Conservation (phyloP, 1,140 invertebrate genomes). For the Forficula auricularia region DNA sequence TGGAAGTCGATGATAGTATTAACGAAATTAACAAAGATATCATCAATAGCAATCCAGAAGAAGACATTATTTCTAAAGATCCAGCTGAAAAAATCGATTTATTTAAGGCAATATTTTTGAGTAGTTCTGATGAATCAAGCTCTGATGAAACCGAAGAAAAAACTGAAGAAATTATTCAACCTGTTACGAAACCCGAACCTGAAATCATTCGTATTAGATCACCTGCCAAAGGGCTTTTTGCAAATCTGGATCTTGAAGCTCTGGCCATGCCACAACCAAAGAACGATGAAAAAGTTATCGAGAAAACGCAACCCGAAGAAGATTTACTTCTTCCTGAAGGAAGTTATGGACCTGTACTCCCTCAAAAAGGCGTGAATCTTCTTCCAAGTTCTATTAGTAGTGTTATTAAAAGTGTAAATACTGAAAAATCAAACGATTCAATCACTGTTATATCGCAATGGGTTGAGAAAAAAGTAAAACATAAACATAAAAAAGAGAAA, state of each 20-base stretch:
- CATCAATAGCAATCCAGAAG: too few relatives aligned
- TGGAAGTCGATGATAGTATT: slow-evolving; percentile 18
- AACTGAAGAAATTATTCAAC: slow-evolving; percentile 21
- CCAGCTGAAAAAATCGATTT: slow-evolving; percentile 41
- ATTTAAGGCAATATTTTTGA: slow-evolving; percentile 46
- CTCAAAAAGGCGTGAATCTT: slow-evolving; percentile 17
- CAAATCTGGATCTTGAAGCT: slow-evolving; percentile 45
- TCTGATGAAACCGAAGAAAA: slow-evolving; percentile 15
- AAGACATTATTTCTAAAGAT: slow-evolving; percentile 15
- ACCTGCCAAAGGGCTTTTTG: slow-evolving; percentile 53
- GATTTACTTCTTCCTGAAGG: slow-evolving; percentile 16
- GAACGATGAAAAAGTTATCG: neutral
- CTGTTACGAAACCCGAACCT: slow-evolving; percentile 19
- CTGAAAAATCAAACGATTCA: slow-evolving; percentile 9
- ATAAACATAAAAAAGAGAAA: slow-evolving; percentile 27
- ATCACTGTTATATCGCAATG: slow-evolving; percentile 20
- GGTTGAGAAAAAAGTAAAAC: slow-evolving; percentile 23
- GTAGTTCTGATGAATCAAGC: slow-evolving; percentile 36
- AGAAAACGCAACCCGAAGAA: slow-evolving; percentile 7
- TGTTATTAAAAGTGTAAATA: slow-evolving; percentile 12
- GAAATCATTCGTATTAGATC: slow-evolving; percentile 42
- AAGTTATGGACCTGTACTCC: slow-evolving; percentile 36
- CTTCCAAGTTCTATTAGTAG: slow-evolving; percentile 8
- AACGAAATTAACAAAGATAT: too few relatives aligned
- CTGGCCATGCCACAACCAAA: slow-evolving; percentile 7